Percentiles rank a stretch among this genome's conserved stretches.
Evolutionary conservation across 2,113 vertebrate genomes (phyloP).

Genomic region (Hemichromis elongatus): DNA sequence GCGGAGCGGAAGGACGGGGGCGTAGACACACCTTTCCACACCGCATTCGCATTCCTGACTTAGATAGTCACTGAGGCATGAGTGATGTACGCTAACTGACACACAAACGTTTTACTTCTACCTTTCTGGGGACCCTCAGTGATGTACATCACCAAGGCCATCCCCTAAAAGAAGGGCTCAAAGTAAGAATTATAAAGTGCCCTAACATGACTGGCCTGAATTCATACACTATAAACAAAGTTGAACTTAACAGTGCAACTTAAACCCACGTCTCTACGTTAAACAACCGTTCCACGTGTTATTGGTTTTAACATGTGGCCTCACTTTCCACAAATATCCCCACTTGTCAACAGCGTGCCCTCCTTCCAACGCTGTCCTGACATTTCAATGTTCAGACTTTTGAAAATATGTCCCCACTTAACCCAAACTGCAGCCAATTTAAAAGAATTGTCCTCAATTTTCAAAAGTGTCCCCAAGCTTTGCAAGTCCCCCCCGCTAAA

Average conservation of each 20-base stretch:
- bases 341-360: neutral
- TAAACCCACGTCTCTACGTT: neutral
- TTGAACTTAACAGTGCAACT: neutral
- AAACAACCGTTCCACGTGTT: neutral
- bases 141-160: neutral
- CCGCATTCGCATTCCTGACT: slow-evolving; percentile 27
- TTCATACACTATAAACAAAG: neutral
- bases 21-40: slow-evolving; percentile 1
- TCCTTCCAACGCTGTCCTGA: neutral
- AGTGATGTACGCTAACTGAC: neutral
- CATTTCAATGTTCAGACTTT: neutral
- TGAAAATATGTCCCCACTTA: neutral
- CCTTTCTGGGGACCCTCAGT: neutral
- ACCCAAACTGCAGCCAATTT: neutral
- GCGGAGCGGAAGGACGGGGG: neutral
- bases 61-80: neutral
- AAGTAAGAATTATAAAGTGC: neutral
- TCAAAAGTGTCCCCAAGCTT: neutral
- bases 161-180: neutral
- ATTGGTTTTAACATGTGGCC: neutral
- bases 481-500: neutral
- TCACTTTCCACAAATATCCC: neutral
- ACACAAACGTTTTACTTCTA: neutral
- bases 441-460: neutral
- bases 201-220: neutral